Base-by-base conservation (phyloP, 2,113 vertebrate species). In the Phylloscopus whistleri region DNA sequence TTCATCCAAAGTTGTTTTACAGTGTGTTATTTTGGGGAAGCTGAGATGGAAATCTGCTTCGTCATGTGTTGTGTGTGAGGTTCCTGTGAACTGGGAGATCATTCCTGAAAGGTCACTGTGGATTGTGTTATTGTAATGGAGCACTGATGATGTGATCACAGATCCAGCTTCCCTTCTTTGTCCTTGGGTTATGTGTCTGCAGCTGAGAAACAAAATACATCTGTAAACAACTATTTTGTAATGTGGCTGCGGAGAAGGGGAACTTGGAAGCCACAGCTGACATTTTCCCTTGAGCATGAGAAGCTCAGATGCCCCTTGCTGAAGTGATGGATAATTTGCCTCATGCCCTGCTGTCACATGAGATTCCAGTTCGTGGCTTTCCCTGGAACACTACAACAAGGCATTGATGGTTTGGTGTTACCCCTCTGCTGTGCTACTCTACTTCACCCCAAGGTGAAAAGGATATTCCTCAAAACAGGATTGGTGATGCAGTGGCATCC, bases 101-200 rank as follows among this genome's bases (percentile, higher is more conserved):
- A 6, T 48, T 66, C 46, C 82, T 74, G 83, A 92, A 88, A 95
- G 96, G 93, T 83, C 92, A 81, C 44, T 64, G 74, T 44, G 76
- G 49, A 20, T 41, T 69, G 53, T 30, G 9, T 37, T 74, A 7
- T 26, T 92, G 55, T 64, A 7, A 48, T 26, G 11, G 21, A 12
- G 4, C 28, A 1, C 39, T 75, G 18, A 37, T 39, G 15, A 30
- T 86, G 56, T 68, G 79, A 49, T 70, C 68, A 56, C 79, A 66
- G 13, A 15, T 59, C 82, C 64, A 58, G 52, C 77, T 96, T 90
- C 84, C 82, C 30, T 76, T 48, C 20, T 83, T 82, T 89, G 66
- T 73, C 53, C 35, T 67, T 37, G n/a, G 56, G 44, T 67, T 80
- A 7, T 68, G 49, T 44, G 44, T 48, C 79, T 95, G 87, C 79